Evolutionary conservation across 1,140 invertebrate genomes (phyloP).

Genomic region (Trichomalopsis sarcophagae): DNA sequence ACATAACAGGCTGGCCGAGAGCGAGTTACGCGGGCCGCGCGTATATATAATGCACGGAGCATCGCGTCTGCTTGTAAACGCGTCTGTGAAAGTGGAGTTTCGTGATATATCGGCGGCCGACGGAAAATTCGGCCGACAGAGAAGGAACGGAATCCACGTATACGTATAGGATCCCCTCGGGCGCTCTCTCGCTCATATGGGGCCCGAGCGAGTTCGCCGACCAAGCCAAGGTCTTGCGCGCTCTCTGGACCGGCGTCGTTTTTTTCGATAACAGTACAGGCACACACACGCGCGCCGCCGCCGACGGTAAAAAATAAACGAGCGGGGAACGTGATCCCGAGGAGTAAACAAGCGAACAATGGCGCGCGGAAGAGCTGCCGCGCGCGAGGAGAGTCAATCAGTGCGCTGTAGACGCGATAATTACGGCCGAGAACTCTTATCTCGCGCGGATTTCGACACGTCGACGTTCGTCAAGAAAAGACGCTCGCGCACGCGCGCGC

Average conservation of each 20-base stretch:
- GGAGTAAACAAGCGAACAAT: slow-evolving; percentile 3
- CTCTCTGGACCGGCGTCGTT: not conserved
- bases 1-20: slow-evolving; percentile 1
- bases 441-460: slow-evolving; percentile 39
- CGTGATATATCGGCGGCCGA: not conserved
- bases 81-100: slow-evolving; percentile 57
- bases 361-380: slow-evolving; percentile 10
- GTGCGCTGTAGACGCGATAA: not conserved
- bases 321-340: not conserved
- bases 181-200: not conserved
- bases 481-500: slow-evolving; percentile 7
- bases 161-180: not conserved
- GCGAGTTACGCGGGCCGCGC: slow-evolving; percentile 49
- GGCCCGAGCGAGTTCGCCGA: slow-evolving; percentile 56
- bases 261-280: not conserved
- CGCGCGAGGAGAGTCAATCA: slow-evolving; percentile 36
- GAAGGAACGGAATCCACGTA: not conserved
- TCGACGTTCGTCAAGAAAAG: not conserved
- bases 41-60: slow-evolving; percentile 55
- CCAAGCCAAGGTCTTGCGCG: slow-evolving; percentile 57
- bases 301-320: no score
- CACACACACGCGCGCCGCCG: not conserved
- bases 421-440: not conserved
- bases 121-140: no score
- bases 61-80: slow-evolving; percentile 54